Conservation (phyloP, 2,113 vertebrate genomes). For the Reinhardtius hippoglossoides region DNA sequence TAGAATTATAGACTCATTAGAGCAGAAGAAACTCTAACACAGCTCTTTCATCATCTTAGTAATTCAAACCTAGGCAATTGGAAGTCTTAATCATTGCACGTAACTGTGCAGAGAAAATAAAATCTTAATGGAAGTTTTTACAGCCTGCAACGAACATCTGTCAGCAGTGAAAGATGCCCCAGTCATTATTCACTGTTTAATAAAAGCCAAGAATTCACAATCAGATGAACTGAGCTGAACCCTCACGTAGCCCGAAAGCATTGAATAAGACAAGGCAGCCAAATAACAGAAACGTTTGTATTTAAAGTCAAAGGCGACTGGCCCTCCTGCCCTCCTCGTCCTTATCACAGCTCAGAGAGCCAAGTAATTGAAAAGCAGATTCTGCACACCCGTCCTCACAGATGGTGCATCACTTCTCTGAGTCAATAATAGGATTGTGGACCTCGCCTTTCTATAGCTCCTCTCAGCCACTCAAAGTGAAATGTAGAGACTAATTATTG, state of each 20-base stretch:
- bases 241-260: neutral
- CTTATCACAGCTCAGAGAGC: conserved; percentile 47
- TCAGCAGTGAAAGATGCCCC: conserved; percentile 1
- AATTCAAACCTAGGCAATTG: neutral
- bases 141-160: neutral
- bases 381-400: conserved; percentile 21
- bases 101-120: neutral
- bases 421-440: conserved; percentile 51
- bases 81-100: neutral
- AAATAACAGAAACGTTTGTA: neutral
- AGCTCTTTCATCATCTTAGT: neutral
- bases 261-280: neutral
- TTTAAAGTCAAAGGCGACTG: conserved; percentile 1
- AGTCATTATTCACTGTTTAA: conserved; percentile 4
- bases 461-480: conserved; percentile 35
- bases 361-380: conserved; percentile 64
- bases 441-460: conserved; percentile 20
- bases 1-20: neutral
- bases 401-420: conserved; percentile 23
- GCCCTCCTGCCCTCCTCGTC: conserved; percentile 3
- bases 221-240: neutral
- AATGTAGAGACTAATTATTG: conserved; percentile 13
- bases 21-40: neutral
- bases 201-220: neutral
- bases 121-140: neutral